Conservation (phyloP, 2,888 invertebrate genomes). For the Archips xylosteana region DNA sequence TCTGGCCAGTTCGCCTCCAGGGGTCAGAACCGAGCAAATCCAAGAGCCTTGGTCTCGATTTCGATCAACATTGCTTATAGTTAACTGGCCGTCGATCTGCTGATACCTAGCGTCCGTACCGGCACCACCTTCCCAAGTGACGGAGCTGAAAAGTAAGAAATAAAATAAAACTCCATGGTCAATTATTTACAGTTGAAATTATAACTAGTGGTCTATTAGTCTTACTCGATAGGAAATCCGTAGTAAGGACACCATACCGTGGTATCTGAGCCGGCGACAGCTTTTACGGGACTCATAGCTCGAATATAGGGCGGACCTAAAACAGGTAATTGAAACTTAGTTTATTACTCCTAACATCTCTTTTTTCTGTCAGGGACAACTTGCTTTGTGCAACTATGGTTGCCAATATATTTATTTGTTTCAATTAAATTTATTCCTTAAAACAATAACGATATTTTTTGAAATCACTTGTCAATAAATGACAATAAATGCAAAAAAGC, state of each 20-base stretch:
- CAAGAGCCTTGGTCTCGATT: constrained; percentile 91
- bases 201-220: background rate
- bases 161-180: background rate
- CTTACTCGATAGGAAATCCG: constrained; percentile 91
- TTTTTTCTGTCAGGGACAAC: no score
- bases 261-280: constrained; percentile 92
- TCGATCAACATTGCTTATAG: constrained; percentile 87
- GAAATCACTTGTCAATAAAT: no score
- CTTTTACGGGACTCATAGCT: constrained; percentile 90
- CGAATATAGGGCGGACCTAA: constrained; percentile 91
- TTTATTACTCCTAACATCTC: background rate
- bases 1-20: constrained; percentile 91
- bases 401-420: no score
- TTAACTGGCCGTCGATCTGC: constrained; percentile 85
- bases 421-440: no score
- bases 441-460: no score
- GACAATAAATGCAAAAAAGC: no score
- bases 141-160: constrained; percentile 74
- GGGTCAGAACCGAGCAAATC: constrained; percentile 91
- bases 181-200: background rate
- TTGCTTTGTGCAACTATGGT: no score
- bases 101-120: constrained; percentile 81
- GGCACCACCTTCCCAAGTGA: constrained; percentile 88
- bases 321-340: constrained; percentile 46
- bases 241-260: constrained; percentile 93